Percentiles rank a stretch among this genome's conserved stretches.
These are phyloP conservation scores for Actenoides hombroni DNA, from an alignment of 2,113 vertebrate genomes.

Conservation along the genomic window DNA sequence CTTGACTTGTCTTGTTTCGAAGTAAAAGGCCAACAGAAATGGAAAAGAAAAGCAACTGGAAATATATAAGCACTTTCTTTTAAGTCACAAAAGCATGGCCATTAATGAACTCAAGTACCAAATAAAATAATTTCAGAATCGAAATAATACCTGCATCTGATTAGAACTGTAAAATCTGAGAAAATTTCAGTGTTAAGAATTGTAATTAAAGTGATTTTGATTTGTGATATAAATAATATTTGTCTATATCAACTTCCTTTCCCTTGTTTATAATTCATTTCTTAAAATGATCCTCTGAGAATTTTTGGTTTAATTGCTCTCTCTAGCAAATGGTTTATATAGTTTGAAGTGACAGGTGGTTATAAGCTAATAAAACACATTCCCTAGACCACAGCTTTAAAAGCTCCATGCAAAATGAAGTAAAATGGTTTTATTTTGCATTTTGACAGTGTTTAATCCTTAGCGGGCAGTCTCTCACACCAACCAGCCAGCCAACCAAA, in stretches of 20 bases:
- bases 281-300: conserved; percentile 29
- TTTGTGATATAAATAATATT: not conserved
- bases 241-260: not conserved
- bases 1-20: conserved; percentile 45
- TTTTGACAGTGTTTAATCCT: conserved; percentile 11
- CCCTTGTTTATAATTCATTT: not conserved
- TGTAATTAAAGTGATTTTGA: not conserved
- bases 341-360: conserved; percentile 30
- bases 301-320: conserved; percentile 20
- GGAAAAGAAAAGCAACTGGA: not conserved
- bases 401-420: conserved; percentile 45
- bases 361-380: conserved; percentile 43
- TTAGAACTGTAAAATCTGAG: not conserved
- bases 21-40: conserved; percentile 23
- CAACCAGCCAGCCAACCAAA: not conserved
- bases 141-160: not conserved
- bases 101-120: not conserved
- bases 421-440: conserved; percentile 20
- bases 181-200: not conserved
- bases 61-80: not conserved
- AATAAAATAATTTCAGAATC: conserved; percentile 1
- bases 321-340: not conserved
- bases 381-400: conserved; percentile 18
- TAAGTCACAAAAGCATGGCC: not conserved
- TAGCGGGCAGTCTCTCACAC: not conserved